These are phyloP conservation scores for Brevipalpus yothersi DNA, from an alignment of 1,140 invertebrate genomes.

Conservation along the genomic window DNA sequence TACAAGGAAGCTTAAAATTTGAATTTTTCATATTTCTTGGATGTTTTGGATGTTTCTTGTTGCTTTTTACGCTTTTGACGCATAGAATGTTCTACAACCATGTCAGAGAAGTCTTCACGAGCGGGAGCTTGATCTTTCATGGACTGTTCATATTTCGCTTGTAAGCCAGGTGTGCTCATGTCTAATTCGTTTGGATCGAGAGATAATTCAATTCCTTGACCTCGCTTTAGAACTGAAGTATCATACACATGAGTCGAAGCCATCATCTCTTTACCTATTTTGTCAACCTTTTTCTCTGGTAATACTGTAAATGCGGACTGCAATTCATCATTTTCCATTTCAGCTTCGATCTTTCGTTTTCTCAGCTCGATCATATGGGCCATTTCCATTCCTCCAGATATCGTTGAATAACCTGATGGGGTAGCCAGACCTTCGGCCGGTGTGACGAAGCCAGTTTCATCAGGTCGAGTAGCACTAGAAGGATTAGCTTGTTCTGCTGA, in stretches of 20 bases:
- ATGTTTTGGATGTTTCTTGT: constrained; percentile 44
- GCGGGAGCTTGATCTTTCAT: constrained; percentile 36
- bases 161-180: constrained; percentile 39
- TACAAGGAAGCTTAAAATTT: constrained; percentile 45
- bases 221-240: constrained; percentile 19
- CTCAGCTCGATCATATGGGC: constrained; percentile 92
- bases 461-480: constrained; percentile 36
- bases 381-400: constrained; percentile 85
- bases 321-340: constrained; percentile 61
- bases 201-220: constrained; percentile 52
- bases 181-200: constrained; percentile 93
- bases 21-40: constrained; percentile 94
- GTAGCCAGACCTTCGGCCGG: constrained; percentile 54
- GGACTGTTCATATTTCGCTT: constrained; percentile 84
- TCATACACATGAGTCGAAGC: constrained; percentile 93
- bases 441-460: constrained; percentile 54
- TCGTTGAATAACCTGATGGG: constrained; percentile 77
- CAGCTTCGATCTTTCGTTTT: constrained; percentile 86
- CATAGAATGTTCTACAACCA: constrained; percentile 91
- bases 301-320: constrained; percentile 37
- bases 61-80: constrained; percentile 62
- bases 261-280: constrained; percentile 71
- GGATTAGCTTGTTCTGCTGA: constrained; percentile 22
- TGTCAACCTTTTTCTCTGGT: constrained; percentile 73
- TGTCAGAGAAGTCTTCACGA: constrained; percentile 79